Conservation (phyloP, 2,888 invertebrate species). For the Lysandra coridon region DNA sequence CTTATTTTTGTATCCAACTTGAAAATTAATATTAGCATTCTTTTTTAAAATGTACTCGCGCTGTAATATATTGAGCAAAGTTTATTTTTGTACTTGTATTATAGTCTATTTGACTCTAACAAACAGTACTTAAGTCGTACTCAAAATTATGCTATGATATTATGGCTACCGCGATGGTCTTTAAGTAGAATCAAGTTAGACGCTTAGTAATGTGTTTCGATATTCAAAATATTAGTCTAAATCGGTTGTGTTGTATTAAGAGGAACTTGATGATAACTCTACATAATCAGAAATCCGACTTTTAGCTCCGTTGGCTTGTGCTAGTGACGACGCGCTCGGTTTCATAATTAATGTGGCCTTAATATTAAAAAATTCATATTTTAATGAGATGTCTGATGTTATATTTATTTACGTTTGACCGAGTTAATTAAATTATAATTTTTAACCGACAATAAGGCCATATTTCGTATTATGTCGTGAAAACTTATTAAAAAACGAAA, state of each 20-base stretch:
- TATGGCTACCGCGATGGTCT: no score
- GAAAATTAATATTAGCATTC: background rate
- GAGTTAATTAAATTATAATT: constrained; percentile 9
- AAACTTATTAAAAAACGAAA: background rate
- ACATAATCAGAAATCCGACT: background rate
- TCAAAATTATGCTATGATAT: no score
- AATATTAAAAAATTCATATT: constrained; percentile 8
- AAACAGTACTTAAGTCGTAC: no score
- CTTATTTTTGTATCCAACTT: background rate
- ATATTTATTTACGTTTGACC: constrained; percentile 12
- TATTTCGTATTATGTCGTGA: background rate
- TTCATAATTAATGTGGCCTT: constrained; percentile 19
- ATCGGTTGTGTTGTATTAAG: no score
- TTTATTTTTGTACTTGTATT: no score
- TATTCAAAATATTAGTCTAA: background rate
- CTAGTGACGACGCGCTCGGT: constrained; percentile 1
- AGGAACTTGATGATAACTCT: background rate
- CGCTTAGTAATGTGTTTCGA: no score
- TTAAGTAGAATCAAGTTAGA: no score
- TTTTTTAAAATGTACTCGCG: background rate
- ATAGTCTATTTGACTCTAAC: no score
- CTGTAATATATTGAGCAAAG: background rate
- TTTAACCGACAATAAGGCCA: background rate
- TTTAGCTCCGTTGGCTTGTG: background rate
- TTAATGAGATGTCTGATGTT: constrained; percentile 14